Conservation (phyloP, 2,113 vertebrate species). For the Oriolus oriolus region DNA sequence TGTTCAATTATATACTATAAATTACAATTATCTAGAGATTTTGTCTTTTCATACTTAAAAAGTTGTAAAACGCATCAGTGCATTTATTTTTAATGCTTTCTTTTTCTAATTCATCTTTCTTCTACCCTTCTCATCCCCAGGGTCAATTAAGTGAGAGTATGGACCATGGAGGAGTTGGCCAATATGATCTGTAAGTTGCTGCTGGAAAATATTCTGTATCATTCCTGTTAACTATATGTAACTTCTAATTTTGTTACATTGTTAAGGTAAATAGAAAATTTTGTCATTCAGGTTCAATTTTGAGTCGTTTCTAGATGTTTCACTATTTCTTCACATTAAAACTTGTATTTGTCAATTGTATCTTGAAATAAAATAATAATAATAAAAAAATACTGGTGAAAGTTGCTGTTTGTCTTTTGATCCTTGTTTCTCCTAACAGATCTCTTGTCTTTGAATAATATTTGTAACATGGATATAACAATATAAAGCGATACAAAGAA, state of each 20-base stretch:
- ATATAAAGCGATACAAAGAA: accelerated
- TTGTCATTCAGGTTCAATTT: not conserved
- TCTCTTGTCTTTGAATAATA: not conserved
- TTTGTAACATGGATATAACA: accelerated
- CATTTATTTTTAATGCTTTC: not conserved
- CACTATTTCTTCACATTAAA: not conserved
- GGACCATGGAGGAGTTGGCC: constrained; percentile 90
- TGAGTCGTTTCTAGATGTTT: not conserved
- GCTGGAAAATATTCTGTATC: constrained; percentile 31
- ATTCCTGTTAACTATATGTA: not conserved
- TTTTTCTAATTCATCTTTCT: not conserved
- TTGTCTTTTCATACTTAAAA: not conserved
- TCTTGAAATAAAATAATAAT: constrained; percentile 14
- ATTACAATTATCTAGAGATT: not conserved
- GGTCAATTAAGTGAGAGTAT: constrained; percentile 89
- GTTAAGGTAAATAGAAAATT: not conserved
- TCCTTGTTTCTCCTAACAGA: constrained; percentile 4
- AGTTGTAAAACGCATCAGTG: not conserved
- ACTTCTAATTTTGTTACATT: not conserved
- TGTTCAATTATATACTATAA: not conserved
- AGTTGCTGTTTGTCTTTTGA: constrained; percentile 41
- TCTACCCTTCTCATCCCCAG: constrained; percentile 71
- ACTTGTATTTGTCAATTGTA: not conserved
- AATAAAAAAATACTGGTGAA: constrained; percentile 23
- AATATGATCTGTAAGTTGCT: constrained; percentile 92